Base-by-base conservation (phyloP, 64 coral and sea anemone genomes). In the Astreopora myriophthalma region DNA sequence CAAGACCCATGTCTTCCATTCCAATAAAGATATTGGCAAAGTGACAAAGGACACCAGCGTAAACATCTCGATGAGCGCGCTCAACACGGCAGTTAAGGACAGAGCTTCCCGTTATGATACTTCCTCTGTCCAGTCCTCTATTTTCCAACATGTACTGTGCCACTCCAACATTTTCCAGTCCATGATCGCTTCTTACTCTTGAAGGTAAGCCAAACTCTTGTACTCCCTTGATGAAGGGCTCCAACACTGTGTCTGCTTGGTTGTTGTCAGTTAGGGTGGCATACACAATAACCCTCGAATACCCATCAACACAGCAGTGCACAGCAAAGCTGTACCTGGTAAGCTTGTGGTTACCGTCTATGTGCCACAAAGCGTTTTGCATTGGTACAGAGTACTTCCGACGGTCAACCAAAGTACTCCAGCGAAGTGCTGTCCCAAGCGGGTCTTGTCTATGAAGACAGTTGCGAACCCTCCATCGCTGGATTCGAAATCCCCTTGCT, bases 371-470 rank as follows among this genome's bases (percentile, higher is more conserved):
- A n/a, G 40, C 11, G 40, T 44, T 44, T 44, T 5, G 3, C 11
- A 11, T 44, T 44, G 40, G 40, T 44, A 44, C 40, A 8, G 40
- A 44, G 40, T 44, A 44, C 40, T 44, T 96, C n/a, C 90, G 38
- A 55, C 79, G 78, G 55, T 93, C 68, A 55, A 96, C 89, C 4
- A 76, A 55, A 48, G 75, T 88, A 75, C 89, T 87, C 85, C 85
- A 96, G 19, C 94, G 84, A 37, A 96, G 74, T n/a, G 89, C 84
- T 84, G 89, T 96, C 13, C 94, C 85, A 75, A 96, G 60, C 25
- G 89, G 85, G 66, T 96, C 89, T 49, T 88, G 48, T 25, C 85
- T 31, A 35, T 40, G 84, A n/a, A 96, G 62, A 77, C 76, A 96
- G 11, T 96, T 58, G 24, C 52, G 87, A 1, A 92, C 89, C 68